Base-by-base conservation (phyloP, 2,113 vertebrate genomes). In the Hirundichthys speculiger region DNA sequence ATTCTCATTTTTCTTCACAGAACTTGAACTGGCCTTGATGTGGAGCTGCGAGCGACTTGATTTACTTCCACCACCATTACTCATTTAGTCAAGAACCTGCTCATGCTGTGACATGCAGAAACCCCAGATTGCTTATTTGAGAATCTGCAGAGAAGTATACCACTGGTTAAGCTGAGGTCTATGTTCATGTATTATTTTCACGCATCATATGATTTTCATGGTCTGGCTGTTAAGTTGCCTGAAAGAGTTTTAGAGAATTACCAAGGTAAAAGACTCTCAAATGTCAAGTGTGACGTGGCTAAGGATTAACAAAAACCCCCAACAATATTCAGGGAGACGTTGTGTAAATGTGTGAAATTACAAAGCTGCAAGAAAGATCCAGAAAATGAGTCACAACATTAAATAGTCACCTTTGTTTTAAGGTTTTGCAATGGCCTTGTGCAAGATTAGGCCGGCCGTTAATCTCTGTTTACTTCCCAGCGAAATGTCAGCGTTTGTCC, bases 391-490 rank as follows among this genome's bases (percentile, higher is more conserved):
- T 63, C 46, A 57, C 54, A 73, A 49, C 39, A 20, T 45, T 70
- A 53, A 50, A 60, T 10, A 19, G 40, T 60, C 65, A 69, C 34
- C 24, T 71, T 71, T 70, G 58, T 75, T 66, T 12, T 62, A 14
- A 16, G 42, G 38, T 68, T 79, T 71, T 43, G 74, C 45, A 84
- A 79, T 30, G 38, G 30, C 64, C 56, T 87, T 79, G 77, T 15
- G 20, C 9, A 54, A 71, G 25, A 54, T 63, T 51, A 24, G 5
- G 16, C n/a, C 9, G 3, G 5, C 16, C 43, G 41, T 39, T 79
- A 77, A 79, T 59, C 77, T 76, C 55, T 5, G 3, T 53, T 18
- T 27, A 18, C 42, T 27, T 41, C 16, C 11, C 52, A 48, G 34
- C 45, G 12, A 53, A 68, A 71, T 57, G 55, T 45, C 57, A 49